Conservation (phyloP, 2,888 invertebrate species). For the Macrosiphum euphorbiae region DNA sequence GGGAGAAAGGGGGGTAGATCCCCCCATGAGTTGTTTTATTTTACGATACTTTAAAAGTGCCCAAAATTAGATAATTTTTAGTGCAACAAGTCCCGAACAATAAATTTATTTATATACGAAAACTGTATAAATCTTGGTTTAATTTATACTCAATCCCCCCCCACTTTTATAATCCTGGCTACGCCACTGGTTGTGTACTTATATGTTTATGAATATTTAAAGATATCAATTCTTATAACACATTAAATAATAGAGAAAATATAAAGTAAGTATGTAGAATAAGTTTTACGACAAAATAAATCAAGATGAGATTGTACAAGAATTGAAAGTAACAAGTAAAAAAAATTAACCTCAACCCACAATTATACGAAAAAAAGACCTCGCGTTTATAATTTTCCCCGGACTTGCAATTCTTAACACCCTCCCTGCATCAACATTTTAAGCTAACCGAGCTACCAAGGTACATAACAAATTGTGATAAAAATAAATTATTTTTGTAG, state of each 20-base stretch:
- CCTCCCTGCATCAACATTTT: background rate
- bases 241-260: background rate
- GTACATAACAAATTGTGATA: background rate
- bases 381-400: background rate
- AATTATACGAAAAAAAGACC: background rate
- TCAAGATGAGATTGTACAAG: background rate
- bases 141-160: too few relatives aligned
- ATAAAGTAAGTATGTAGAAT: background rate
- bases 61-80: too few relatives aligned
- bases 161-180: too few relatives aligned
- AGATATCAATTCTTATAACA: background rate
- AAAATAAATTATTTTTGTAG: background rate
- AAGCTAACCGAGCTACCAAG: background rate
- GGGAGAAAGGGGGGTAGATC: too few relatives aligned
- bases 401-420: background rate
- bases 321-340: background rate
- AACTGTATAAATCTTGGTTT: too few relatives aligned
- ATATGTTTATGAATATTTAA: background rate
- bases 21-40: too few relatives aligned
- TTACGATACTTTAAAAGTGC: too few relatives aligned
- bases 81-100: too few relatives aligned
- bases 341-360: background rate
- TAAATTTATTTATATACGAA: too few relatives aligned
- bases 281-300: background rate
- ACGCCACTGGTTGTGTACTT: too few relatives aligned